Evolutionary conservation across 1,140 invertebrate species (phyloP).

Genomic region (Drosophila teissieri): DNA sequence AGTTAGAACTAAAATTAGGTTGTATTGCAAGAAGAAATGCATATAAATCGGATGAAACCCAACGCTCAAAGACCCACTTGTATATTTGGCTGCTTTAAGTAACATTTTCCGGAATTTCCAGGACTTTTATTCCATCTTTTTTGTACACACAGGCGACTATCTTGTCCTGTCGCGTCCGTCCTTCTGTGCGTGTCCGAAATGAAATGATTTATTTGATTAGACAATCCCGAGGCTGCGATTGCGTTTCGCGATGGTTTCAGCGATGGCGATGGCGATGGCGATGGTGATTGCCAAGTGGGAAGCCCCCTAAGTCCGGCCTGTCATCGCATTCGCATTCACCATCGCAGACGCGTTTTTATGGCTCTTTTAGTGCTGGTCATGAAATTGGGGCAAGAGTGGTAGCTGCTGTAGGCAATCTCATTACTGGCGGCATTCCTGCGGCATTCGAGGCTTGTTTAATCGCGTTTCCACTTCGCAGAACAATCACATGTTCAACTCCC

Average conservation of each 20-base stretch:
- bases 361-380: slow-evolving; percentile 67
- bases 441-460: slow-evolving; percentile 35
- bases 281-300: slow-evolving; percentile 46
- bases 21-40: too few species aligned
- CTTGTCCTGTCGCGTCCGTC: not conserved
- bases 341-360: slow-evolving; percentile 54
- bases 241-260: slow-evolving; percentile 39
- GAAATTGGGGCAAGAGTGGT: slow-evolving; percentile 35
- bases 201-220: slow-evolving; percentile 79
- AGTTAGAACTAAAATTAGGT: too few species aligned
- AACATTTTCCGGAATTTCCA: not conserved
- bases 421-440: slow-evolving; percentile 47
- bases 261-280: slow-evolving; percentile 38
- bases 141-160: slow-evolving; percentile 1
- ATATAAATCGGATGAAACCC: not conserved
- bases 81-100: too few species aligned
- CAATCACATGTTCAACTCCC: slow-evolving; percentile 87
- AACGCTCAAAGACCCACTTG: not conserved
- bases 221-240: slow-evolving; percentile 52
- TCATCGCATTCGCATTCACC: slow-evolving; percentile 42
- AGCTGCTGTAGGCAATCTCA: slow-evolving; percentile 63
- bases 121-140: not conserved
- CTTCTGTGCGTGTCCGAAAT: slow-evolving; percentile 14
- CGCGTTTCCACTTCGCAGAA: slow-evolving; percentile 86
- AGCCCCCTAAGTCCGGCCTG: slow-evolving; percentile 25